These are phyloP conservation scores for Palaemon carinicauda DNA, from an alignment of 1,140 invertebrate species.

Conservation along the genomic window DNA sequence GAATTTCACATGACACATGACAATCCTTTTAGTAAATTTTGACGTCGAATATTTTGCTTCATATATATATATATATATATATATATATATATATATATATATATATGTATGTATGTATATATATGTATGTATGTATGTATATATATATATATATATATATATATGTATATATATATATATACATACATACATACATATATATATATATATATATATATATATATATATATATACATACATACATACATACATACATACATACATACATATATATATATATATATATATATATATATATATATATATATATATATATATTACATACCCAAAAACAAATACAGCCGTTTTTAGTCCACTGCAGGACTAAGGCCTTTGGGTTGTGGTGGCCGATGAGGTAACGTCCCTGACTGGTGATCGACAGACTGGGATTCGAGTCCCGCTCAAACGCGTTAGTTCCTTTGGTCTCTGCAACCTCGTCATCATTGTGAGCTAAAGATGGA, in stretches of 20 bases:
- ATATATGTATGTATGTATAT: conserved; percentile 2
- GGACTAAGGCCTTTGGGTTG: too few relatives aligned
- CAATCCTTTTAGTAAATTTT: too few relatives aligned
- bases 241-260: background rate
- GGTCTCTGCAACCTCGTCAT: too few relatives aligned
- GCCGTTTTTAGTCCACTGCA: too few relatives aligned
- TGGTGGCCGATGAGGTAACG: too few relatives aligned
- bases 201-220: background rate
- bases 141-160: background rate
- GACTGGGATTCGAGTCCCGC: too few relatives aligned
- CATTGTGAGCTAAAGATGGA: too few relatives aligned
- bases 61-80: conserved; percentile 9
- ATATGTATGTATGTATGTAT: background rate
- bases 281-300: background rate
- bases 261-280: background rate
- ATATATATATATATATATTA: conserved; percentile 1
- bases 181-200: background rate
- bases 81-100: conserved; percentile 4
- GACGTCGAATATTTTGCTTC: too few relatives aligned
- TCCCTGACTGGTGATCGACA: too few relatives aligned
- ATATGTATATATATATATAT: background rate
- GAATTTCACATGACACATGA: too few relatives aligned
- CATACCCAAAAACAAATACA: background rate
- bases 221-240: background rate
- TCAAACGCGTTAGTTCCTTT: too few relatives aligned